Evolutionary conservation across 1,140 invertebrate genomes (phyloP), one percentile per base, ranked within the genome.

Genomic region (Apis cerana): DNA sequence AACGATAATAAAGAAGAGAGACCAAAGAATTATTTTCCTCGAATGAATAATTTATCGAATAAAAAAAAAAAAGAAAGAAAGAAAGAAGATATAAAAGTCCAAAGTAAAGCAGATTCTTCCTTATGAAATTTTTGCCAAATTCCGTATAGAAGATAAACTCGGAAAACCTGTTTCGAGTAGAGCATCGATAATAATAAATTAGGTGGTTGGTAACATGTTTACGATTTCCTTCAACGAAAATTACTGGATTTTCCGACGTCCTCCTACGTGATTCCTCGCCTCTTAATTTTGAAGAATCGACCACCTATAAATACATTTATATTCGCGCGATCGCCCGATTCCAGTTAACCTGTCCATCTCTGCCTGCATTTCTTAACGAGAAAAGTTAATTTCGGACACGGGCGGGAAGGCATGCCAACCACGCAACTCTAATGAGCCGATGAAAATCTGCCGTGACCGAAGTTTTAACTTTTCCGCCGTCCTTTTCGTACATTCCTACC

Each of bases 351-450:
- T 65, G 62, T 68, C 80, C 58, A 75, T 82, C 54, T 68, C 43
- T 69, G 12, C 11, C 64, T 15, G 23, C 11, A 23, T 17, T 4
- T 54, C 17, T 59, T 76, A 64, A 82, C 72, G 23, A 68, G 80
- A 61, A 82, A 76, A 82, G 80, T 76, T 82, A 82, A 82, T 82
- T 76, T 76, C 71, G 72, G 72, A 81, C 72, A 27, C 59, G 52
- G 15, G 52, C 72, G 11, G 3, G 80, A 82, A 76, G 43, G 64
- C 80, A 82, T 23, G 80, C 74, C 80, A 82, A 76, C 72, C 64
- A 52, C 74, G 52, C 27, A 21, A 43, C 56, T 67, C 80, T 82
- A 82, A 82, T 76, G 72, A 82, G 74, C 74, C 80, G 80, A 82
- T 82, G 80, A 82, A 82, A 82, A 52, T 76, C 76, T 33, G 23